phyloP scores from a whole-genome alignment of 1,140 invertebrate species.

The Delia radicum region DNA sequence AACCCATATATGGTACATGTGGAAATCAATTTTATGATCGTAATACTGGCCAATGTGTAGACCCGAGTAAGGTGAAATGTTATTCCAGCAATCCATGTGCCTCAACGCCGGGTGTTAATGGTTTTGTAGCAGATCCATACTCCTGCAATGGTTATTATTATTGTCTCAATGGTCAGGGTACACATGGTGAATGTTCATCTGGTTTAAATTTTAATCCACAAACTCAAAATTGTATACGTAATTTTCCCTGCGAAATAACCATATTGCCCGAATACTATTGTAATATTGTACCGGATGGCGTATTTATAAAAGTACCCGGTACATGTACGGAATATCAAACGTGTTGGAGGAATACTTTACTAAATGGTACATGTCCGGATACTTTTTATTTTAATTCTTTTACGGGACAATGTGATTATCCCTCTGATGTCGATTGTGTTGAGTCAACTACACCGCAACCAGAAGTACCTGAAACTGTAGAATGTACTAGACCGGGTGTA shows the following conservation, averaged over 20 bases:
- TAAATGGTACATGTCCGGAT: conserved; percentile 39
- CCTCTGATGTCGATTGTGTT: conserved; percentile 37
- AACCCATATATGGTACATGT: conserved; percentile 36
- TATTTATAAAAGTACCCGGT: conserved; percentile 37
- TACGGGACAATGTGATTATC: conserved; percentile 39
- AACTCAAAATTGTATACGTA: conserved; percentile 40
- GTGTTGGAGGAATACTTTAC: conserved; percentile 39
- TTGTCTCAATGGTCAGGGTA: conserved; percentile 37
- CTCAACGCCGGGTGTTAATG: conserved; percentile 22
- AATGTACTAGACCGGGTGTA: conserved; percentile 32
- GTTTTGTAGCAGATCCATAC: conserved; percentile 46
- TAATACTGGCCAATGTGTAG: conserved; percentile 34
- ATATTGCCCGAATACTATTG: conserved; percentile 42
- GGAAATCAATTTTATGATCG: conserved; percentile 40
- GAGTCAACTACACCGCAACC: conserved; percentile 10
- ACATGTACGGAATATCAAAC: conserved; percentile 41
- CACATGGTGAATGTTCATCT: conserved; percentile 33
- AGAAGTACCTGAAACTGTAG: conserved; percentile 26
- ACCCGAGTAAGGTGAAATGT: conserved; percentile 35
- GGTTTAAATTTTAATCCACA: conserved; percentile 44
- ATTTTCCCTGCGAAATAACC: conserved; percentile 34
- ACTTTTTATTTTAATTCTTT: conserved; percentile 40
- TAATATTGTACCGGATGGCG: conserved; percentile 48
- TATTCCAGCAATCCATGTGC: conserved; percentile 47
- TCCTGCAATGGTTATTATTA: conserved; percentile 48